Base-by-base conservation (phyloP, 2,797 vertebrate genomes). In the Anniella stebbinsi region DNA sequence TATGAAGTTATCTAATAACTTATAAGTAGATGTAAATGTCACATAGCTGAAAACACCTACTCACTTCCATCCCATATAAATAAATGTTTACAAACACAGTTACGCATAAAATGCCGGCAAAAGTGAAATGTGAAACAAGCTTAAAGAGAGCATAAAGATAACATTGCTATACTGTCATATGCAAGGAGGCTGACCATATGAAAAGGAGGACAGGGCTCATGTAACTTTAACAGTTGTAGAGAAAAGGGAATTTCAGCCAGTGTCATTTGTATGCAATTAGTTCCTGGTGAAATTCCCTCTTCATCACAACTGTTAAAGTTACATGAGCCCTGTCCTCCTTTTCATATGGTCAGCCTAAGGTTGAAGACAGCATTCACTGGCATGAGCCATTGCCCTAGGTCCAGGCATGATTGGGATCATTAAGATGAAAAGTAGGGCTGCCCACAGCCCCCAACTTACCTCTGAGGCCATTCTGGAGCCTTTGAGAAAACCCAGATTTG, bases 21-120 rank as follows among this genome's bases (percentile, higher is more conserved):
- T 92, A 57, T 89, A 90, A 94, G 89, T 93, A 92, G 95, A 81
- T 91, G 76, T 95, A 95, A 95, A 96, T 95, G 94, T 95, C 93
- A 92, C 91, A 94, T 94, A 91, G 86, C 83, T 91, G 91, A 77
- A 95, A 94, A 73, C 78, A 25, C 81, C 84, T 84, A 67, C 92
- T 92, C 89, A 85, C 72, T 67, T 90, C 94, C 94, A 95, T n/a
- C 90, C 82, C 90, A 86, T 92, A 94, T 94, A 95, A 63, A 95
- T 94, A 91, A 94, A 90, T 93, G 92, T 95, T 94, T 96, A 93
- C 87, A 92, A 92, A 93, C 87, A 93, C 93, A 92, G 81, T 82
- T 80, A 87, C 0, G 0, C 90, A 92, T 70, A 89, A 95, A 93
- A 92, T 54, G 89, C 88, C 85, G 92, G 84, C 54, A 94, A 91